Percentiles rank a stretch among this genome's conserved stretches.
Conservation (phyloP, 2,888 invertebrate species). For the Brassicogethes aeneus region DNA sequence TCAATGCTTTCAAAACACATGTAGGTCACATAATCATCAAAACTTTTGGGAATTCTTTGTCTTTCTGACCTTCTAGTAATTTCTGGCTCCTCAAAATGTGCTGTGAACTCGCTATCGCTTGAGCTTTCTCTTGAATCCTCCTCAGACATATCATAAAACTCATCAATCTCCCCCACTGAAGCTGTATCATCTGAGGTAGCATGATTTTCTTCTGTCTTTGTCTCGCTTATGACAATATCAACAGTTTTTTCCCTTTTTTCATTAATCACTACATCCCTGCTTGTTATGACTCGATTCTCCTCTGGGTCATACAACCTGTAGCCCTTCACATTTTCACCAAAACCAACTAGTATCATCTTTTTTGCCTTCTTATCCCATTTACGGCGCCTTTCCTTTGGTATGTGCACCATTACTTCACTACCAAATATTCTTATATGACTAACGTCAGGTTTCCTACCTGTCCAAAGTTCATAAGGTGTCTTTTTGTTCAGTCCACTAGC, state of each 20-base stretch:
- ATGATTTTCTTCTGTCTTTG: too few species aligned
- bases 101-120: not conserved
- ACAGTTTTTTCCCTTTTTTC: slow-evolving; percentile 6
- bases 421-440: slow-evolving; percentile 32
- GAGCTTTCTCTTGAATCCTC: slow-evolving; percentile 1
- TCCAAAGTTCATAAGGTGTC: slow-evolving; percentile 12
- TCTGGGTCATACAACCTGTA: slow-evolving; percentile 17
- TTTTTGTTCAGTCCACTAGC: slow-evolving; percentile 3
- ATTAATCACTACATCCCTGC: slow-evolving; percentile 12
- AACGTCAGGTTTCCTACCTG: slow-evolving; percentile 27
- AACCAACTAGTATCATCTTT: slow-evolving; percentile 23
- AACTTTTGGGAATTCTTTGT: slow-evolving; percentile 15
- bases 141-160: slow-evolving; percentile 3
- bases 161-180: too few species aligned
- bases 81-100: not conserved
- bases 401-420: slow-evolving; percentile 23
- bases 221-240: too few species aligned
- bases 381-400: slow-evolving; percentile 24
- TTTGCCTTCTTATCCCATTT: slow-evolving; percentile 28
- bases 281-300: slow-evolving; percentile 8
- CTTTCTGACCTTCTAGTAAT: slow-evolving; percentile 14
- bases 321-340: slow-evolving; percentile 18
- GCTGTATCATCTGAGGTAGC: too few species aligned
- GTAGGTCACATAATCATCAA: too few species aligned
- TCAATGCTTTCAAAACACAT: too few species aligned